Evolutionary conservation across 2,797 vertebrate species (phyloP).

Genomic region (Pogoniulus pusillus): DNA sequence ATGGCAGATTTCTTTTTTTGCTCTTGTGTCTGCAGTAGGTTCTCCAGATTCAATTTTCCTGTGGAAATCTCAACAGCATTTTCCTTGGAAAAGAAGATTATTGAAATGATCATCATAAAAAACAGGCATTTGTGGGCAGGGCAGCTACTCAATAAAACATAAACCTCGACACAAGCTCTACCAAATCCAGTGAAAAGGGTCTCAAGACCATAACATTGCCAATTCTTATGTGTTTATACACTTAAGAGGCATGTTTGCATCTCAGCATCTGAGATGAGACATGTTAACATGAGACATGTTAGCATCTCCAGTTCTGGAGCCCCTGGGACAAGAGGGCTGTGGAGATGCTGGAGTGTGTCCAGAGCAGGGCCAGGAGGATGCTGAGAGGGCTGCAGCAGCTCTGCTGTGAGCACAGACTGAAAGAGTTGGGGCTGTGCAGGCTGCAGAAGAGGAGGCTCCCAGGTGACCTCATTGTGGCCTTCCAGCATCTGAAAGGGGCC

Average conservation of each 20-base stretch:
- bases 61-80: not conserved
- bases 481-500: too few species aligned
- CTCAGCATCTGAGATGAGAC: too few species aligned
- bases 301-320: too few species aligned
- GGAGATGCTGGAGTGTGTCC: too few species aligned
- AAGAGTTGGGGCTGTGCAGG: too few species aligned
- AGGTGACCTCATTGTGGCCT: too few species aligned
- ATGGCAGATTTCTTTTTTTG: not conserved
- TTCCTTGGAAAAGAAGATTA: not conserved
- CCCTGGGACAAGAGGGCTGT: too few species aligned
- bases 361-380: too few species aligned
- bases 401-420: too few species aligned
- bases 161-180: not conserved
- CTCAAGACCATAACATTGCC: not conserved
- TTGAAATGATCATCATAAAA: not conserved
- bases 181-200: not conserved
- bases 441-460: too few species aligned
- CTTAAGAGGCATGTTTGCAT: not conserved
- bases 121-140: not conserved
- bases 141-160: not conserved
- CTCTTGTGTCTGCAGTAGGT: not conserved
- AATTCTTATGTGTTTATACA: not conserved
- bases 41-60: not conserved
- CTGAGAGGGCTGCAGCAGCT: too few species aligned
- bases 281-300: too few species aligned